These are phyloP conservation scores for Alexandromys fortis DNA, from an alignment of 2,113 vertebrate genomes.

Conservation along the genomic window DNA sequence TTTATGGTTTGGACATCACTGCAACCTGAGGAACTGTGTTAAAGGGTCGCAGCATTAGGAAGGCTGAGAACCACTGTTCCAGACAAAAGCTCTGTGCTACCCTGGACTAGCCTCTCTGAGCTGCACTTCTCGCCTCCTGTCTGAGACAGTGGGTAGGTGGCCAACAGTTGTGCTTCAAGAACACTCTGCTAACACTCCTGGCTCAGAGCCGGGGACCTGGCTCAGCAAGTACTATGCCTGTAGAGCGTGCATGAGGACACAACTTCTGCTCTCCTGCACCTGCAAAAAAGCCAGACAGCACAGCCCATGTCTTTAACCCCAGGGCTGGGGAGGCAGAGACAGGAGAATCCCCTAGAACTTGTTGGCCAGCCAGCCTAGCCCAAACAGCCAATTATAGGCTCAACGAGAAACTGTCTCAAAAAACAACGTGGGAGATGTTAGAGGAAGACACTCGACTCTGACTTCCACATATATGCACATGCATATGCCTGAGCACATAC, in stretches of 20 bases:
- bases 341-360: not conserved
- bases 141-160: not conserved
- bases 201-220: not conserved
- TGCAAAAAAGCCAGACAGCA: too few species aligned
- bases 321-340: not conserved
- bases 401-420: not conserved
- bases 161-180: fast-evolving
- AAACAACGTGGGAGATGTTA: not conserved
- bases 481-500: not conserved
- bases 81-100: fast-evolving
- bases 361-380: not conserved
- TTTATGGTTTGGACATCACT: not conserved
- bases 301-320: not conserved
- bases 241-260: too few species aligned
- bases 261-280: not conserved
- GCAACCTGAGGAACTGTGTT: not conserved
- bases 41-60: not conserved
- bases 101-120: not conserved
- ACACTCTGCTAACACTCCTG: fast-evolving
- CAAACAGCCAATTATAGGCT: not conserved
- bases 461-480: not conserved
- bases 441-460: not conserved
- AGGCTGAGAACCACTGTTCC: not conserved
- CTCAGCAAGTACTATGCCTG: not conserved
- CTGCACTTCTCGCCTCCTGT: fast-evolving